Conservation (phyloP, 2,113 vertebrate species). For the Pteropus alecto region DNA sequence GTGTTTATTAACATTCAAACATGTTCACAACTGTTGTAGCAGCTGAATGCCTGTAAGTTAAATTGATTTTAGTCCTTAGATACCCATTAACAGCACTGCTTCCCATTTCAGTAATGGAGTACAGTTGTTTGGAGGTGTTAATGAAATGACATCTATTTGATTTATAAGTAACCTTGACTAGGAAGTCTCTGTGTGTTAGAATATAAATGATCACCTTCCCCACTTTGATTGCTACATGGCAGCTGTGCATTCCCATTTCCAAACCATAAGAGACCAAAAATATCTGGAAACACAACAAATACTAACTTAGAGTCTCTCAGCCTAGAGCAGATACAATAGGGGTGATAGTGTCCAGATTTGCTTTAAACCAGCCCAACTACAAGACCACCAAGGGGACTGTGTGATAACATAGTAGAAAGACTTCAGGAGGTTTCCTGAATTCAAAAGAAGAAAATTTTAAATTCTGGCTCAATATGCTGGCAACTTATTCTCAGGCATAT, state of each 20-base stretch:
- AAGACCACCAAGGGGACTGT: not conserved
- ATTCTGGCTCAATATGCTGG: not conserved
- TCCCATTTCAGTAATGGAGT: conserved; percentile 79
- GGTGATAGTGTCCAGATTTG: conserved; percentile 26
- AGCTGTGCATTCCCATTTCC: conserved; percentile 40
- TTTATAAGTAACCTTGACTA: conserved; percentile 80
- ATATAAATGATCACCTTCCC: conserved; percentile 62
- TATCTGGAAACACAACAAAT: conserved; percentile 47
- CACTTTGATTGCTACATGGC: conserved; percentile 45
- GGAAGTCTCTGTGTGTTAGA: conserved; percentile 52
- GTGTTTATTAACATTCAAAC: conserved; percentile 80
- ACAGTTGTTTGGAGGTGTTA: conserved; percentile 80
- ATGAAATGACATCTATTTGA: conserved; percentile 78
- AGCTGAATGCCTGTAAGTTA: conserved; percentile 80
- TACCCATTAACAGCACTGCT: conserved; percentile 75
- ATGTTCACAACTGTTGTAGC: conserved; percentile 81
- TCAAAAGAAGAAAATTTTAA: not conserved
- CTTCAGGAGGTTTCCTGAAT: not conserved
- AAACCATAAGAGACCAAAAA: conserved; percentile 48
- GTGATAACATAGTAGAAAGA: not conserved
- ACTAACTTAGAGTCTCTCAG: not conserved
- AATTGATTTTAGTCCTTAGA: conserved; percentile 80
- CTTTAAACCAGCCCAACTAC: not conserved
- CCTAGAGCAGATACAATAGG: not conserved
- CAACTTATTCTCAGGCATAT: not conserved